phyloP scores from a whole-genome alignment of 2,113 vertebrate genomes.

The Anoura caudifer region DNA sequence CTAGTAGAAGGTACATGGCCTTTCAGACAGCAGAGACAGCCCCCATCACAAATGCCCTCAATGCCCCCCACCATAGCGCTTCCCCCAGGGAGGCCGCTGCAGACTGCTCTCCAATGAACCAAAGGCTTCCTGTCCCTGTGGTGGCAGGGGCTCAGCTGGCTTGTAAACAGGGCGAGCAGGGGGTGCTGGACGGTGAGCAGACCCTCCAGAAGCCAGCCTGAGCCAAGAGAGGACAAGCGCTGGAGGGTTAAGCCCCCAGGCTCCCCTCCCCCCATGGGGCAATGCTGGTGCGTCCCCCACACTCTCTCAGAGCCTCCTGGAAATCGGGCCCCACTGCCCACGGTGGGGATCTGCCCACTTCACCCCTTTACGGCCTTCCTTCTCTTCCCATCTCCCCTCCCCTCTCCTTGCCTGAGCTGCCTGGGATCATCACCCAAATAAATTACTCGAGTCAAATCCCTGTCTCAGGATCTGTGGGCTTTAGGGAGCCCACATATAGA shows the following conservation, averaged over 20 bases:
- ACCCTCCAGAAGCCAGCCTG: background rate
- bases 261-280: accelerated
- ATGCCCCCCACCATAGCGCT: accelerated
- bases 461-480: background rate
- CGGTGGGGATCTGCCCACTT: background rate
- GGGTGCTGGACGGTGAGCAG: background rate
- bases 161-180: background rate
- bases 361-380: background rate
- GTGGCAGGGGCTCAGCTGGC: background rate
- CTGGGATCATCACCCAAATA: background rate
- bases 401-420: background rate
- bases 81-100: accelerated
- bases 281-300: background rate
- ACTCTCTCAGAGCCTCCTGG: background rate
- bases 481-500: background rate
- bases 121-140: background rate
- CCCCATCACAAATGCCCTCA: background rate
- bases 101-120: accelerated
- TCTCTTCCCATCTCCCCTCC: background rate
- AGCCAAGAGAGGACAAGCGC: background rate
- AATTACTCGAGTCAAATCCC: background rate
- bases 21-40: background rate
- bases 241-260: background rate
- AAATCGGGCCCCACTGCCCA: background rate
- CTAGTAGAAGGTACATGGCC: background rate